Conservation (phyloP, 1,140 invertebrate genomes). For the Drosophila azteca region DNA sequence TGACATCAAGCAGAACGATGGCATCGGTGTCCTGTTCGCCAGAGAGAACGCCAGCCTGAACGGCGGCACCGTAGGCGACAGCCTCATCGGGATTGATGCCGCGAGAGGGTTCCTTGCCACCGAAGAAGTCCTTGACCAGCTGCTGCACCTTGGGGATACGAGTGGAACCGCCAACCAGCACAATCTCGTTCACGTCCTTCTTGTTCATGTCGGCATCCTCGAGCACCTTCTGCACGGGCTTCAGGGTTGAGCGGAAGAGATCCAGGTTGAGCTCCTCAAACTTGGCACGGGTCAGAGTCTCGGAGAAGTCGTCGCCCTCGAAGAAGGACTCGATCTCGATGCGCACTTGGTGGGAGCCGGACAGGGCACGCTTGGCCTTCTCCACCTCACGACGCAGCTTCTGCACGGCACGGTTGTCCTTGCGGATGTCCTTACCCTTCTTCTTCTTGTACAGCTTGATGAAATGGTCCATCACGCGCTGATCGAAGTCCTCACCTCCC, state of each 20-base stretch:
- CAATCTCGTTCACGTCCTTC: conserved; percentile 99
- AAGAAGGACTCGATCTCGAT: conserved; percentile 99
- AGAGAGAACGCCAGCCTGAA: conserved; percentile 97
- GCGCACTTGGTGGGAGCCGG: conserved; percentile 96
- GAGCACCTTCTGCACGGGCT: conserved; percentile 98
- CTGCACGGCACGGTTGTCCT: conserved; percentile 97
- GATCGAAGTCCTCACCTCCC: conserved; percentile 99
- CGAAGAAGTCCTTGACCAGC: conserved; percentile 99
- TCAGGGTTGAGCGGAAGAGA: conserved; percentile 98
- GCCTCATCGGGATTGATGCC: conserved; percentile 99
- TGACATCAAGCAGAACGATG: conserved; percentile 98
- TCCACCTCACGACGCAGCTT: conserved; percentile 98
- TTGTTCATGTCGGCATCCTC: conserved; percentile 99
- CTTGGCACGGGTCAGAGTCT: conserved; percentile 98
- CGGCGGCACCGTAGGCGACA: conserved; percentile 99
- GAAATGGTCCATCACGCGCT: conserved; percentile 99
- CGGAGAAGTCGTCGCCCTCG: conserved; percentile 99
- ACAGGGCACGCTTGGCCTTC: conserved; percentile 98
- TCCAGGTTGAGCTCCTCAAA: conserved; percentile 99
- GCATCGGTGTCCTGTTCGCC: conserved; percentile 97
- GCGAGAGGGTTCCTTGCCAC: conserved; percentile 98
- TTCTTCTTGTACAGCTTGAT: conserved; percentile 99
- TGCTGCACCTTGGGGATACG: conserved; percentile 99
- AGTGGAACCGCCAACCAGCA: conserved; percentile 99
- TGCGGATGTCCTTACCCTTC: conserved; percentile 98